Evolutionary conservation across 2,888 invertebrate species (phyloP).

Genomic region (Helobdella robusta): DNA sequence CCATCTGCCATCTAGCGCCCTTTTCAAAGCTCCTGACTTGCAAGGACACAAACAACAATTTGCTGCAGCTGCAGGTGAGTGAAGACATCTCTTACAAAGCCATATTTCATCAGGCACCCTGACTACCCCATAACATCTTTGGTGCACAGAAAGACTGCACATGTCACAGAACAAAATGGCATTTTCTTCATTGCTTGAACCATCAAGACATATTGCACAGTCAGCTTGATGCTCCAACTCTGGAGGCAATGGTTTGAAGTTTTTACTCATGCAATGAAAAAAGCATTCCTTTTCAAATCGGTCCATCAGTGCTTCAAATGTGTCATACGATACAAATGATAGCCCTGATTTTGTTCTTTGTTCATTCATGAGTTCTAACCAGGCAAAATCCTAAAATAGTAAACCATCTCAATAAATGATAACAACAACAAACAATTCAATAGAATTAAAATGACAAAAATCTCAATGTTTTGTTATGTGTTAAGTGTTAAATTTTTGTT

Average conservation of each 20-base stretch:
- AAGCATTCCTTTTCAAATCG: slow-evolving; percentile 85
- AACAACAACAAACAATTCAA: too few relatives aligned
- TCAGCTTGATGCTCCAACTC: slow-evolving; percentile 82
- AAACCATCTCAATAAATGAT: neutral
- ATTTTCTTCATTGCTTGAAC: slow-evolving; percentile 95
- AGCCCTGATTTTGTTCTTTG: slow-evolving; percentile 57
- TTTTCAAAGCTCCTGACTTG: slow-evolving; percentile 94
- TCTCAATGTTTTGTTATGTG: neutral
- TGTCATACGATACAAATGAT: slow-evolving; percentile 72
- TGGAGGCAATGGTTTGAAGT: slow-evolving; percentile 64
- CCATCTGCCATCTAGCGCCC: slow-evolving; percentile 88
- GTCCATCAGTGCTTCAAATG: slow-evolving; percentile 88
- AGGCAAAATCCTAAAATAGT: slow-evolving; percentile 65
- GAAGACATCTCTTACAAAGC: slow-evolving; percentile 24
- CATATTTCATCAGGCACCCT: slow-evolving; percentile 87
- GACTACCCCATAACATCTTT: slow-evolving; percentile 92
- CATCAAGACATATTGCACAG: slow-evolving; percentile 96
- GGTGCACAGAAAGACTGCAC: slow-evolving; percentile 98
- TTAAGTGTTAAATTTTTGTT: neutral
- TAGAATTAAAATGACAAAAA: too few relatives aligned
- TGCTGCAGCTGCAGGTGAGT: slow-evolving; percentile 67
- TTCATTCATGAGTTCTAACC: slow-evolving; percentile 81
- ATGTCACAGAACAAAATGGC: slow-evolving; percentile 98
- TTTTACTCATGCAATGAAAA: slow-evolving; percentile 46
- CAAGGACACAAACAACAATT: slow-evolving; percentile 96